Conservation (phyloP, 2,888 invertebrate species). For the Timema cristinae region DNA sequence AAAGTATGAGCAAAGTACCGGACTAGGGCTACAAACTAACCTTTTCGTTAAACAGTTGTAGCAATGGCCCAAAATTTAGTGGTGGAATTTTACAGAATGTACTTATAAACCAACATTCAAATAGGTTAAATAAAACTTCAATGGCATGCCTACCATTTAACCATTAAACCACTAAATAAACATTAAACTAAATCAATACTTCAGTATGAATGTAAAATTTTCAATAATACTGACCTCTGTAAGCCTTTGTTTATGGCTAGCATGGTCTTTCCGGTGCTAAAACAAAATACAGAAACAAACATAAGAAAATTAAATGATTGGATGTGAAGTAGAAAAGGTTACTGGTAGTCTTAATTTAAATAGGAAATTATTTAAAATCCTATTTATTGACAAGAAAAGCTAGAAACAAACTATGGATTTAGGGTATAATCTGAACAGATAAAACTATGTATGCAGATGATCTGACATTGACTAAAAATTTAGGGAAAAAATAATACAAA, state of each 20-base stretch:
- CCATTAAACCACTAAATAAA: conserved; percentile 37
- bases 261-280: conserved; percentile 77
- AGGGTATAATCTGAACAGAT: conserved; percentile 29
- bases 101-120: too few species aligned
- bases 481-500: conserved; percentile 29
- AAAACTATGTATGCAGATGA: conserved; percentile 30
- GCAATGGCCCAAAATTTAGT: too few species aligned
- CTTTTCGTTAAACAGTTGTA: too few species aligned
- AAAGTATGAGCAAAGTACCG: too few species aligned
- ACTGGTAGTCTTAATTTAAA: conserved; percentile 29
- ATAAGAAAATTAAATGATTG: conserved; percentile 38
- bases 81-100: too few species aligned
- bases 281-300: conserved; percentile 56
- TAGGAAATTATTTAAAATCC: conserved; percentile 30
- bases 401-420: conserved; percentile 30
- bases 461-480: conserved; percentile 28
- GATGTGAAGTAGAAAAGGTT: conserved; percentile 33
- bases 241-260: conserved; percentile 83
- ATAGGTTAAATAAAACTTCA: conserved; percentile 24
- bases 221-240: conserved; percentile 63
- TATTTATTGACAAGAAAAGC: conserved; percentile 31
- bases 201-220: conserved; percentile 31
- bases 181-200: conserved; percentile 33
- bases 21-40: too few species aligned
- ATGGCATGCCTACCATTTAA: conserved; percentile 33